Evolutionary conservation across 1,140 invertebrate genomes (phyloP), one percentile per base, ranked within the genome.

Genomic region (Drosophila nigrodunni): DNA sequence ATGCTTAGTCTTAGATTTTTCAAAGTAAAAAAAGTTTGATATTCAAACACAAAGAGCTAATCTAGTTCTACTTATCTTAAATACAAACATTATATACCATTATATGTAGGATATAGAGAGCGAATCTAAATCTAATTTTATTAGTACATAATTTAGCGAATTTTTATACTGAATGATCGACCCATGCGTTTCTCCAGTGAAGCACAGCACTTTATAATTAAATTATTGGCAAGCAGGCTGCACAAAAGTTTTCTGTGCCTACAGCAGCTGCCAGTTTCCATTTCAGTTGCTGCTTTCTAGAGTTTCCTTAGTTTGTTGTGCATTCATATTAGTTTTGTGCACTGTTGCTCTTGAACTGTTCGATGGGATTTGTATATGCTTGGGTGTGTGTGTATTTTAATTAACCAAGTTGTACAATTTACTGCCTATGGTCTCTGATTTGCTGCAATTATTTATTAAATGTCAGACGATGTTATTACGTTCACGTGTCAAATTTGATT

Each of bases 331-430:
- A 44, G 30, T 21, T 39, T 34, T 47, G n/a, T 39, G 37, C 7
- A 64, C 18, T 55, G 49, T 68, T 59, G 55, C 35, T 59, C 62
- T 70, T 55, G 25, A 57, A 77, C 47, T 62, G 25, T 57, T 39
- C 43, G 13, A 47, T 54, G 25, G 25, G 25, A 30, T 30, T 30
- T 30, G 25, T 30, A 4, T 49, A 10, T 21, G 7, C 25, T 13
- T 37, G 35, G 44, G 37, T 71, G 43, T 52, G 11, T 59, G 34
- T 43, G 57, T 30, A 44, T 55, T 62, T 76, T 57, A 82, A 87
- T 82, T 81, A 78, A 79, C 76, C 43, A 59, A 87, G 69, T 72
- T 87, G 55, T 39, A 39, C 67, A 69, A 46, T 68, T 72, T 61
- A 61, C 55, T 68, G 41, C 59, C 62, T 59, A n/a, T 41, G 64